A percentile compares a stretch with the other conserved stretches of the same genome.
phyloP scores from a whole-genome alignment of 2,888 invertebrate species.

The Hydriomena furcata region DNA sequence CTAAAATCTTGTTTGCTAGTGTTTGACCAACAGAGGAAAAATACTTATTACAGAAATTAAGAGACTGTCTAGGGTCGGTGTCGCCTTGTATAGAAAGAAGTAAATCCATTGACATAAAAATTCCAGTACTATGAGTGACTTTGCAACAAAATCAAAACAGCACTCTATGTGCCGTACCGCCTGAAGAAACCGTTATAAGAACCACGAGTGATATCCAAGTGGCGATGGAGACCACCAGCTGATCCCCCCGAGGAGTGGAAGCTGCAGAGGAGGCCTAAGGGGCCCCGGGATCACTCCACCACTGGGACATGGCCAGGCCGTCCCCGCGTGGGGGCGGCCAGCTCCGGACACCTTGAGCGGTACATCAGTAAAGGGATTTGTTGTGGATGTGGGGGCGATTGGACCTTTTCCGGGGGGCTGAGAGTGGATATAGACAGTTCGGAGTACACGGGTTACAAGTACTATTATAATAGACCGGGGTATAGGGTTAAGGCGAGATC shows the following conservation, averaged over 20 bases:
- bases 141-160: conserved; percentile 19
- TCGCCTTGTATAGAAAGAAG: too few relatives aligned
- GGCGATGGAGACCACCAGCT: conserved; percentile 76
- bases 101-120: conserved; percentile 37
- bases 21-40: too few relatives aligned
- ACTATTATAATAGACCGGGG: conserved; percentile 68
- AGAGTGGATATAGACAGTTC: conserved; percentile 73
- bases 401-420: conserved; percentile 69
- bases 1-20: too few relatives aligned
- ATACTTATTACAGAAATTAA: too few relatives aligned
- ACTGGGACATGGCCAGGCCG: conserved; percentile 79
- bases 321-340: conserved; percentile 69
- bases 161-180: conserved; percentile 48
- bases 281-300: conserved; percentile 50
- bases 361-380: conserved; percentile 71
- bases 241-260: conserved; percentile 77
- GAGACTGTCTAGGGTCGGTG: too few relatives aligned
- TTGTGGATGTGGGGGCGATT: conserved; percentile 75
- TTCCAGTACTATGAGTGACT: conserved; percentile 30
- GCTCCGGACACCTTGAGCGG: conserved; percentile 52
- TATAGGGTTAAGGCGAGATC: conserved; percentile 68
- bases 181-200: conserved; percentile 49
- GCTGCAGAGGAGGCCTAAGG: conserved; percentile 64
- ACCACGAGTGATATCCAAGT: conserved; percentile 81
- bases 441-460: conserved; percentile 80